Evolutionary conservation across 2,797 vertebrate species (phyloP), one percentile per base, ranked within the genome.

Genomic region (Trematomus bernacchii): DNA sequence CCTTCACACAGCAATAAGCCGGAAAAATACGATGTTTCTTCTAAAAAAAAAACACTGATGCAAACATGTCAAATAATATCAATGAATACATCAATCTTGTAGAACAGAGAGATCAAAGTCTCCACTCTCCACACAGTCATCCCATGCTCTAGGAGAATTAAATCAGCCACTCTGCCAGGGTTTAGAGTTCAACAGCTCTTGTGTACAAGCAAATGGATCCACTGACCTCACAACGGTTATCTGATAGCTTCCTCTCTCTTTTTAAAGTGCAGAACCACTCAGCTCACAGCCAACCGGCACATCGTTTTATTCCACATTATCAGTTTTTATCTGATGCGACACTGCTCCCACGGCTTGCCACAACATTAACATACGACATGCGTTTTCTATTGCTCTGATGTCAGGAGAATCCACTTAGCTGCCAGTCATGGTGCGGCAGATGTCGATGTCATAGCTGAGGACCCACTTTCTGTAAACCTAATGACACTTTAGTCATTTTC

Each of bases 261-360:
- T 27, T 52, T 27, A 6, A 52, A 71, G 52, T 48, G 74, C 55
- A 55, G 63, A 78, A 58, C 61, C 53, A 43, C 46, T 66, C 47
- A 4, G 79, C 71, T 80, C 42, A 2, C 66, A 74, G 69, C 60
- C 23, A 50, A 73, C 54, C 66, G 44, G 62, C 48, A 55, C 62
- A 83, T 80, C 50, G 66, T 75, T 77, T 77, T 80, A 78, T 80
- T 87, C 46, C 69, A 66, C 76, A 79, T 81, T 81, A 85, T 80
- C 46, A 5, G 53, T 61, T 78, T 81, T 89, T 86, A 91, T 93
- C 89, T 89, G 78, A 90, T 85, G 84, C 75, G 83, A 92, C 85
- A 85, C 84, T 5, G 75, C 86, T 93, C 83, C 81, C 67, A 47
- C 78, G 61, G 86, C 71, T 72, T 81, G 74, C 87, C 83, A n/a